A percentile compares a stretch with the other conserved stretches of the same genome.
These are phyloP conservation scores for Trididemnum clinides DNA, from an alignment of 23 tunicate genomes.

Conservation along the genomic window DNA sequence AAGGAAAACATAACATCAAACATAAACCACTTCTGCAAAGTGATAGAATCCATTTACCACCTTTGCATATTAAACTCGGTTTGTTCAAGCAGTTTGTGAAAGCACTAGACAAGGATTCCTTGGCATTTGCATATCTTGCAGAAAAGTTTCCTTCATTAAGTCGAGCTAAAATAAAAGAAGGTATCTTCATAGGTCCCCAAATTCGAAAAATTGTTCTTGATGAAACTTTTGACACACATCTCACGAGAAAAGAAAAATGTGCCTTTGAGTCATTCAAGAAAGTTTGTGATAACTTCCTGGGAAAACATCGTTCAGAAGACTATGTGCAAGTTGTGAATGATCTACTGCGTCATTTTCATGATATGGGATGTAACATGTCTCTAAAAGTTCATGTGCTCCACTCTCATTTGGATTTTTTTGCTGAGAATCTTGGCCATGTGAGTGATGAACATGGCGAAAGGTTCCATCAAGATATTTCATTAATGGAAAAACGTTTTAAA, in stretches of 20 bases:
- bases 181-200: slow-evolving; percentile 14
- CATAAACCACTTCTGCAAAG: slow-evolving; percentile 13
- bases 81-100: slow-evolving; percentile 17
- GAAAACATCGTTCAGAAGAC: slow-evolving; percentile 17
- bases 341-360: slow-evolving; percentile 9
- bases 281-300: slow-evolving; percentile 17
- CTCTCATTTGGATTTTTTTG: slow-evolving; percentile 14
- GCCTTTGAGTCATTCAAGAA: slow-evolving; percentile 18
- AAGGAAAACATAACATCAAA: slow-evolving; percentile 19
- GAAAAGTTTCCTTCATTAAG: slow-evolving; percentile 17
- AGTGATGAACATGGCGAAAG: slow-evolving; percentile 19
- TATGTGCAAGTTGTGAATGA: slow-evolving; percentile 8
- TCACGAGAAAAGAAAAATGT: slow-evolving; percentile 3
- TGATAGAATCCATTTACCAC: slow-evolving; percentile 12
- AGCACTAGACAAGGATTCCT: slow-evolving; percentile 5
- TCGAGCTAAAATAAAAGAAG: slow-evolving; percentile 7
- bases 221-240: slow-evolving; percentile 8
- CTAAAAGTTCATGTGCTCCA: slow-evolving; percentile 22
- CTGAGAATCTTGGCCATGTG: slow-evolving; percentile 5
- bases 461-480: slow-evolving; percentile 6
- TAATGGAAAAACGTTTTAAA: not conserved
- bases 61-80: slow-evolving; percentile 8
- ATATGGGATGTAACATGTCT: slow-evolving; percentile 17
- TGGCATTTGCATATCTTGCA: slow-evolving; percentile 2
- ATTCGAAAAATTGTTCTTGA: slow-evolving; percentile 1